These are phyloP conservation scores for Papilio polyxenes DNA, from an alignment of 1,140 invertebrate genomes.

Conservation along the genomic window DNA sequence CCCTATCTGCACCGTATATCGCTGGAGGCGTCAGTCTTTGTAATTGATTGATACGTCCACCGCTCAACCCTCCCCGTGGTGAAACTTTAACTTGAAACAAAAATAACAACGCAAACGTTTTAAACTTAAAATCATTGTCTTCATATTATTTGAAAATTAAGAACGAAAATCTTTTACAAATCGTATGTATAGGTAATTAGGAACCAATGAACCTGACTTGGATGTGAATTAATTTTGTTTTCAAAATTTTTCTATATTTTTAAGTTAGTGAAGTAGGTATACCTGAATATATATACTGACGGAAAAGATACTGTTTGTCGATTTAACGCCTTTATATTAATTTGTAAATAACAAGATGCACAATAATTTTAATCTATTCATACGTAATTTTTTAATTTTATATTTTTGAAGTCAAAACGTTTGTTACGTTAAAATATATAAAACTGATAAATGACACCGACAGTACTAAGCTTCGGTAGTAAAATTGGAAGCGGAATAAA, in stretches of 20 bases:
- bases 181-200: neutral
- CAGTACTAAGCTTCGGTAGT: slow-evolving; percentile 50
- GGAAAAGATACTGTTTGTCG: too few relatives aligned
- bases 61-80: slow-evolving; percentile 41
- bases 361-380: too few relatives aligned
- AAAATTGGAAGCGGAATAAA: slow-evolving; percentile 75
- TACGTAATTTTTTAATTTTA: neutral
- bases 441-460: slow-evolving; percentile 30
- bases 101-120: slow-evolving; percentile 11
- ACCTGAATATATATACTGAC: too few relatives aligned
- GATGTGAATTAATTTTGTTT: too few relatives aligned
- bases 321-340: too few relatives aligned
- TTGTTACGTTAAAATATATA: slow-evolving; percentile 15
- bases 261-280: too few relatives aligned
- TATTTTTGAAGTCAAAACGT: neutral
- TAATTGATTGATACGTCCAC: slow-evolving; percentile 76
- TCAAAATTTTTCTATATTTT: too few relatives aligned
- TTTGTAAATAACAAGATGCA: too few relatives aligned
- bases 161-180: neutral
- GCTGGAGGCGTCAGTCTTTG: slow-evolving; percentile 66
- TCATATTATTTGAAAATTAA: neutral
- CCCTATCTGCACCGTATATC: slow-evolving; percentile 70
- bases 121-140: slow-evolving; percentile 1
- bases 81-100: slow-evolving; percentile 36
- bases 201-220: too few relatives aligned